Base-by-base conservation (phyloP, 2,888 invertebrate species). In the Auanema freiburgensis region DNA sequence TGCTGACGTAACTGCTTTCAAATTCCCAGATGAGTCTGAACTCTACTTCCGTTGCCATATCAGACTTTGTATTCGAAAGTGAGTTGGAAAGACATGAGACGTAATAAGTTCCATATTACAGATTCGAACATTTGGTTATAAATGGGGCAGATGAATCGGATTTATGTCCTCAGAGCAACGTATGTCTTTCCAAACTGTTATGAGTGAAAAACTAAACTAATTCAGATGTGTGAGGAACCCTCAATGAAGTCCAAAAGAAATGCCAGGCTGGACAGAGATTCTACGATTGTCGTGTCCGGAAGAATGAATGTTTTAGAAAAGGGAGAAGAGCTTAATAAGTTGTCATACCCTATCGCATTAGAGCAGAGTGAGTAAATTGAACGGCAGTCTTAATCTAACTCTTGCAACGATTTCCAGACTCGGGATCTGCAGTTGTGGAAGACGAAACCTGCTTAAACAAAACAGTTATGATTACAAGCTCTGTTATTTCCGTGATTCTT, bases 1-100 rank as follows among this genome's bases (percentile, higher is more conserved):
- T 44, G 53, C 65, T n/a, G 65, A 65, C 14, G 60, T 53, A 14
- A 56, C 58, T 1, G 65, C 65, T 24, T 65, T 65, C 46, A 60
- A 61, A 43, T 51, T 65, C 21, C 59, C 65, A 14, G 65, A 65
- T 18, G 52, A 65, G 18, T 56, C 55, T 12, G 51, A 57, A 42
- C 33, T 65, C 1, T 65, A 40, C 50, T 59, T 65, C 56, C 54
- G 53, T 12, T 65, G 65, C 44, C 52, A 23, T 1, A 23, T 65
- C 21, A n/a, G 52, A 16, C 55, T 57, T 24, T 65, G 65, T 33
- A 60, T 65, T 50, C 40, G 44, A 44, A 16, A 43, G 52, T 56
- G 21, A 50, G n/a, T 55, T n/a, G n/a, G n/a, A n/a, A 33, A 33
- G 3, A 5, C 3, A 33, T 8, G 8, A 33, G 33, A 3, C 8